A percentile compares a stretch with the other conserved stretches of the same genome.
Evolutionary conservation across 1,140 invertebrate genomes (phyloP).

Genomic region (Drosophila rhopaloa): DNA sequence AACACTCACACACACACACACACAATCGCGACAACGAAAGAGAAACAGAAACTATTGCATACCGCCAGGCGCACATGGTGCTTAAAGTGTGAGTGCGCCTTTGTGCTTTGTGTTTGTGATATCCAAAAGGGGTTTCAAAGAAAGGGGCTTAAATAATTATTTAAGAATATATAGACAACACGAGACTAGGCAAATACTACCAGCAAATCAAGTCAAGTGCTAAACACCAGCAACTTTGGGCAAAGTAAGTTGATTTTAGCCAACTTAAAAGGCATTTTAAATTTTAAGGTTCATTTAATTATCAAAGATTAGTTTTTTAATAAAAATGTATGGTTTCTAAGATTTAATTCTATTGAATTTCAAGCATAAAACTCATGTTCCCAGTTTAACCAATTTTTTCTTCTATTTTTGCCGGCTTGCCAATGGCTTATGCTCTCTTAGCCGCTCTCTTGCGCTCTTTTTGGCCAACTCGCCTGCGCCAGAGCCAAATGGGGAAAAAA

Average conservation of each 20-base stretch:
- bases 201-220: not conserved
- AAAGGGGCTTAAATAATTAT: not conserved
- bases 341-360: not conserved
- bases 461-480: constrained; percentile 52
- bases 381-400: not conserved
- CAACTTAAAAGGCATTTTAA: no score
- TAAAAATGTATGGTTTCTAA: no score
- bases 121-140: constrained; percentile 5
- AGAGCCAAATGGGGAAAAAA: not conserved
- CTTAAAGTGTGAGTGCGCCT: constrained; percentile 23
- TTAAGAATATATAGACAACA: not conserved
- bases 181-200: not conserved
- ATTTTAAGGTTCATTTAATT: no score
- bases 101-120: constrained; percentile 34
- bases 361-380: not conserved
- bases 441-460: constrained; percentile 25
- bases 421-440: constrained; percentile 13
- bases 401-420: constrained; percentile 64
- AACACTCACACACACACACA: constrained; percentile 3
- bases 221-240: not conserved
- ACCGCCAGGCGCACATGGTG: constrained; percentile 47
- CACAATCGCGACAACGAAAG: not conserved
- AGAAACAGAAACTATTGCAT: constrained; percentile 49
- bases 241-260: not conserved
- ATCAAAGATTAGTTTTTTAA: no score